Evolutionary conservation across 2,797 vertebrate species (phyloP).

Genomic region (Sebastes goodei): DNA sequence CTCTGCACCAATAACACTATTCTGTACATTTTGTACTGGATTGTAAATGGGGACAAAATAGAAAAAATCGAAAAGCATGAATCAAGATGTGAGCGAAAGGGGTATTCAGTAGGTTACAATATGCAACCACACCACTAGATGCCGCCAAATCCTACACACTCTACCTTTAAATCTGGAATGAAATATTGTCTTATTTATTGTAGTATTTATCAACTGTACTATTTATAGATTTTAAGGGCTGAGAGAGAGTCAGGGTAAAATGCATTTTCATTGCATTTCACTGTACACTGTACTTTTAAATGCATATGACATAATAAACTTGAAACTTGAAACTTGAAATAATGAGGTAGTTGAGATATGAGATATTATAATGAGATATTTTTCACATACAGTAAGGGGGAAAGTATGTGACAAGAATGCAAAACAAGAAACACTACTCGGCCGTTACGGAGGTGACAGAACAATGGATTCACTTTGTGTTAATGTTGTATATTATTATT

Average conservation of each 20-base stretch:
- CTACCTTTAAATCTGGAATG: neutral
- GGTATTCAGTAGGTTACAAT: too few species aligned
- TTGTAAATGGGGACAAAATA: slow-evolving; percentile 8
- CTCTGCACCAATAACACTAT: neutral
- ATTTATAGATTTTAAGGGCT: too few species aligned
- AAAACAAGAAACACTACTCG: neutral
- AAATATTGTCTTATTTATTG: neutral
- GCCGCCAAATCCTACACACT: too few species aligned
- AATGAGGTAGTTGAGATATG: neutral
- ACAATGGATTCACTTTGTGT: neutral
- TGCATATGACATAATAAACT: too few species aligned
- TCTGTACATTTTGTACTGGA: slow-evolving; percentile 1
- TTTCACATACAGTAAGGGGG: neutral
- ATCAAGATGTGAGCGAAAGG: neutral
- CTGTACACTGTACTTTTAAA: too few species aligned
- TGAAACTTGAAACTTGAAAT: neutral
- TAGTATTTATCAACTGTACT: too few species aligned
- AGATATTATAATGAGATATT: neutral
- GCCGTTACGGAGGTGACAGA: neutral
- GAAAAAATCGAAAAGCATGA: neutral
- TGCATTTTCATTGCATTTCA: too few species aligned
- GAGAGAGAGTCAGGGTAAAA: too few species aligned
- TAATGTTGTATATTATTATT: neutral
- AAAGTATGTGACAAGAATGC: neutral
- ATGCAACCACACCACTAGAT: too few species aligned